These are phyloP conservation scores for Drosophila yakuba DNA, from an alignment of 1,140 invertebrate species.

Conservation along the genomic window DNA sequence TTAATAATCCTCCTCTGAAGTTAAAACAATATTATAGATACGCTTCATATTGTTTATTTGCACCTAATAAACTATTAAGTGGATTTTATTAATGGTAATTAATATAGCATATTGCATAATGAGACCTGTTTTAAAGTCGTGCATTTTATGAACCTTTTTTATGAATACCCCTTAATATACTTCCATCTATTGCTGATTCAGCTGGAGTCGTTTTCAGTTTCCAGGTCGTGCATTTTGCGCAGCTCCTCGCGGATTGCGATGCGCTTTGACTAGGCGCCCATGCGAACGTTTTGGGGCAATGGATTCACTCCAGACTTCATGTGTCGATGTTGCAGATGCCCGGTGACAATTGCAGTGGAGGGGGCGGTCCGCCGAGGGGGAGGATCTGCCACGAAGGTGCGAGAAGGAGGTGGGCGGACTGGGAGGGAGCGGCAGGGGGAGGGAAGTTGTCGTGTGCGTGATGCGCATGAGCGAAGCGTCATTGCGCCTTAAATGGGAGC, in stretches of 20 bases:
- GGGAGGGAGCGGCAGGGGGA: background rate
- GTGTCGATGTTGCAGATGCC: slow-evolving; percentile 1
- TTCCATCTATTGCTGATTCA: slow-evolving; percentile 15
- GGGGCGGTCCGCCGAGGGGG: background rate
- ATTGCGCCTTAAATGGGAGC: slow-evolving; percentile 81
- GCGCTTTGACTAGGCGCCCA: slow-evolving; percentile 64
- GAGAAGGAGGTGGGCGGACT: background rate
- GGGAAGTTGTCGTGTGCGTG: slow-evolving; percentile 65
- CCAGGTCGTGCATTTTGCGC: slow-evolving; percentile 55
- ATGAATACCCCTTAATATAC: background rate
- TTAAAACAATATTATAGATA: too few species aligned
- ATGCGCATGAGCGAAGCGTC: slow-evolving; percentile 79
- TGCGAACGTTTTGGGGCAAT: slow-evolving; percentile 57
- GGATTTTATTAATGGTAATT: too few species aligned
- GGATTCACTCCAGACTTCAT: slow-evolving; percentile 33
- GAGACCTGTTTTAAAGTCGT: too few species aligned
- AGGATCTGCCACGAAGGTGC: slow-evolving; percentile 28
- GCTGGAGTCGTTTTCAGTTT: slow-evolving; percentile 17
- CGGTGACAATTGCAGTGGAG: slow-evolving; percentile 29
- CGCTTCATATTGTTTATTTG: too few species aligned
- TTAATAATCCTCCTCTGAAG: too few species aligned
- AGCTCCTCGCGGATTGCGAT: slow-evolving; percentile 38
- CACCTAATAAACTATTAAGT: too few species aligned
- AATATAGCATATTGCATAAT: too few species aligned
- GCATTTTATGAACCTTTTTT: too few species aligned